These are phyloP conservation scores for Channa argus DNA, from an alignment of 2,113 vertebrate genomes.

Conservation along the genomic window DNA sequence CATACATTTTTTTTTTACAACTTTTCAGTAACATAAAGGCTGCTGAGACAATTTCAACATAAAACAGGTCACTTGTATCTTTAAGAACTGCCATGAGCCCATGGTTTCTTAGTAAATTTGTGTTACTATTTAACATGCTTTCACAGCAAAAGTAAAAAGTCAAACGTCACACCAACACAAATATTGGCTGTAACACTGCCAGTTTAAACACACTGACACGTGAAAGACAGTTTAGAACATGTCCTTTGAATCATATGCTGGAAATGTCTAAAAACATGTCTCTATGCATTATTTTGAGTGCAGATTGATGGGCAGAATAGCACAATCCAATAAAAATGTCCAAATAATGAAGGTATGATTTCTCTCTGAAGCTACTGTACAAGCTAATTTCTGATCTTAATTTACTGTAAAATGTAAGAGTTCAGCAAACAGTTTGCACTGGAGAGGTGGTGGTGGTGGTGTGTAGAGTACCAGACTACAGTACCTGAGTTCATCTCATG, in stretches of 20 bases:
- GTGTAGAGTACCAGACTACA: no score
- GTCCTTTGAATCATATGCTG: background rate
- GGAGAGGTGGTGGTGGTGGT: no score
- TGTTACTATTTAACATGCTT: background rate
- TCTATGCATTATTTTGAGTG: no score
- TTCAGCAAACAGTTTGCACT: no score
- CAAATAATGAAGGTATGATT: no score
- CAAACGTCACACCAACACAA: background rate
- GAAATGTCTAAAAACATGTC: no score
- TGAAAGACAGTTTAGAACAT: background rate
- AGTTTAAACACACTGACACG: background rate
- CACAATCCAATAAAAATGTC: no score
- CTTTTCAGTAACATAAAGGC: slow-evolving; percentile 1
- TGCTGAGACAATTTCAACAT: slow-evolving; percentile 5
- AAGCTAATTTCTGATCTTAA: no score
- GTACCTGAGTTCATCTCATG: no score
- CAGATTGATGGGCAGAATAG: no score
- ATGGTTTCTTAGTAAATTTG: slow-evolving; percentile 3
- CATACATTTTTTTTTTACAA: background rate
- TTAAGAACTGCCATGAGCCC: background rate
- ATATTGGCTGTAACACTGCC: background rate
- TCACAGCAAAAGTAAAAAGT: slow-evolving; percentile 15
- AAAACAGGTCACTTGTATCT: background rate
- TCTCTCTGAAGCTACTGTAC: no score
- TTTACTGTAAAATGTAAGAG: no score